Evolutionary conservation across 1,140 invertebrate species (phyloP).

Genomic region (Calosoma granatense): DNA sequence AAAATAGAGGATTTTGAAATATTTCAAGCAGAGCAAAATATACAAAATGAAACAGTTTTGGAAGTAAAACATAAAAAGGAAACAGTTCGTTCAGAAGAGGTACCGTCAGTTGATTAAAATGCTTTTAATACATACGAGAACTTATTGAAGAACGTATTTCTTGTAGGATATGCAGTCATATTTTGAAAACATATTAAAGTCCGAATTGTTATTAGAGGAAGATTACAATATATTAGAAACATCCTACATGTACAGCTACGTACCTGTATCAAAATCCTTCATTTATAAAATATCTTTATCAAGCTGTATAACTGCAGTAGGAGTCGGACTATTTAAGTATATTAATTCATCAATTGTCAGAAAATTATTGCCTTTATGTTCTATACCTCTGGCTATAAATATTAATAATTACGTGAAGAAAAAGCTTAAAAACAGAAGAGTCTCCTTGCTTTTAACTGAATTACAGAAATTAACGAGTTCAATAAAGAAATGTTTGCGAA

Average conservation of each 20-base stretch:
- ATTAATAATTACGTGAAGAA: neutral
- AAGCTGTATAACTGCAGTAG: neutral
- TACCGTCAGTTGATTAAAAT: neutral
- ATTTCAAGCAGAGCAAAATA: neutral
- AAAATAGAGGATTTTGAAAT: neutral
- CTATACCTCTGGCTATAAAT: neutral
- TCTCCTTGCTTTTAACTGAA: neutral
- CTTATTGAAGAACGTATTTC: neutral
- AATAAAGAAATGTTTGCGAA: neutral
- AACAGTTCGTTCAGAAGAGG: neutral
- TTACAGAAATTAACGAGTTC: neutral
- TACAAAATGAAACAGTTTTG: neutral
- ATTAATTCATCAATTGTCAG: neutral
- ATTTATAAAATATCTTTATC: neutral
- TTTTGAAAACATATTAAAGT: neutral
- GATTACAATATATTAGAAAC: neutral
- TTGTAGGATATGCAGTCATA: neutral
- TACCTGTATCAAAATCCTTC: neutral
- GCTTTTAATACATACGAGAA: neutral
- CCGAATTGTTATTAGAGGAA: conserved; percentile 1
- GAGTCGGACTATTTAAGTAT: neutral
- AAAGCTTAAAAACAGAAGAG: neutral
- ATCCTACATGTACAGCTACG: neutral
- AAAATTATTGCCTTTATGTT: neutral
- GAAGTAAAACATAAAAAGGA: neutral